A percentile compares a stretch with the other conserved stretches of the same genome.
Conservation (phyloP, 2,888 invertebrate genomes). For the Drepana falcataria region DNA sequence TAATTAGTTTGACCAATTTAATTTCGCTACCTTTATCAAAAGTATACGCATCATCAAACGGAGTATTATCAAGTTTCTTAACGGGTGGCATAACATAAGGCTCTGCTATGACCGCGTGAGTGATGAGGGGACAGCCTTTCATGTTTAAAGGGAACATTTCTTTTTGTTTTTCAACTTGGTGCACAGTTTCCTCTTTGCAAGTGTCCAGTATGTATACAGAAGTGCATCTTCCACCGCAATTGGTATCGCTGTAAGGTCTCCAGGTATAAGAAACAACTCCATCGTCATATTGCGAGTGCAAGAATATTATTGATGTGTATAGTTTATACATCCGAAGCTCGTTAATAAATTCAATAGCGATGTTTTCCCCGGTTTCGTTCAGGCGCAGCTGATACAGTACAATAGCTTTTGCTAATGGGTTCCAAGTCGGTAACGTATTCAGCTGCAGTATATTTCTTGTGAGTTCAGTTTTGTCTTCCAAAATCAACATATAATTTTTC, state of each 20-base stretch:
- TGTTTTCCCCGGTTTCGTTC: conserved; percentile 41
- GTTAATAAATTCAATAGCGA: conserved; percentile 60
- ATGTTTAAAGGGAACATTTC: conserved; percentile 64
- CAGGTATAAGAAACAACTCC: conserved; percentile 65
- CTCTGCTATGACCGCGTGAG: conserved; percentile 64
- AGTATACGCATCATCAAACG: conserved; percentile 51
- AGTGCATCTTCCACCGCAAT: conserved; percentile 62
- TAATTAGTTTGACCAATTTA: conserved; percentile 66
- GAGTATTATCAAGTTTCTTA: conserved; percentile 34
- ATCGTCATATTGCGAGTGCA: conserved; percentile 43
- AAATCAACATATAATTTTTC: conserved; percentile 75
- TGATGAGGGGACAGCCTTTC: conserved; percentile 62
- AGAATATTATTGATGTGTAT: conserved; percentile 60
- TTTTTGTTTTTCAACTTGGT: conserved; percentile 39
- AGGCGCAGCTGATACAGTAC: conserved; percentile 57
- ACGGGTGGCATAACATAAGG: conserved; percentile 69
- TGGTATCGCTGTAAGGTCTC: conserved; percentile 61
- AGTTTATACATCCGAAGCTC: conserved; percentile 57
- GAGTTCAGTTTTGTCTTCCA: conserved; percentile 68
- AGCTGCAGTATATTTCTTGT: conserved; percentile 65
- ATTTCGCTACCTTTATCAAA: conserved; percentile 66
- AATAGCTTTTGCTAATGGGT: conserved; percentile 70
- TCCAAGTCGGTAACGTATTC: conserved; percentile 72
- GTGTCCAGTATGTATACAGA: conserved; percentile 60
- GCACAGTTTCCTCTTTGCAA: conserved; percentile 48